phyloP scores from a whole-genome alignment of 2,797 vertebrate species.

The Cirrhinus mrigala region DNA sequence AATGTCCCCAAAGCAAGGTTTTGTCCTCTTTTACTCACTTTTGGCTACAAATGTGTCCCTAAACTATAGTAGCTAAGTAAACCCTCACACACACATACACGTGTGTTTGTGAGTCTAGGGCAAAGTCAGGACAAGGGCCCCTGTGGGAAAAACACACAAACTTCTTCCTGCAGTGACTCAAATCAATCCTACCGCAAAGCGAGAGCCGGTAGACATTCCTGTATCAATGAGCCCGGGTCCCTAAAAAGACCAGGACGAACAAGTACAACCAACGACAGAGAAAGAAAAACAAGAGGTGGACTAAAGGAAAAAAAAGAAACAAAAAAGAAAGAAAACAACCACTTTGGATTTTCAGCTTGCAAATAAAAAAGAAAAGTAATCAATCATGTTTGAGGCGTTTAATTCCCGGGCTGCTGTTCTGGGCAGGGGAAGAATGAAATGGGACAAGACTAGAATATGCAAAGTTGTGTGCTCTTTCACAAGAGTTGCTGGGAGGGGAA shows the following conservation, averaged over 20 bases:
- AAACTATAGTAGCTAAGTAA: not conserved
- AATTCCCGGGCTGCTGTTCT: slow-evolving; percentile 78
- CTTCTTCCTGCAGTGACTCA: slow-evolving; percentile 81
- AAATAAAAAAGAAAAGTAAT: slow-evolving; percentile 90
- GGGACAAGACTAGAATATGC: slow-evolving; percentile 90
- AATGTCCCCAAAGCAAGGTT: slow-evolving; percentile 4
- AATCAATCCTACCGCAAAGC: slow-evolving; percentile 88
- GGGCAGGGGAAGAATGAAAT: slow-evolving; percentile 83
- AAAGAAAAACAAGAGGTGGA: slow-evolving; percentile 52
- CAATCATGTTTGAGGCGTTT: slow-evolving; percentile 87
- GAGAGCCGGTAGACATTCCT: slow-evolving; percentile 83
- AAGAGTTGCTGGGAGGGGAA: slow-evolving; percentile 57
- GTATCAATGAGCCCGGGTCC: slow-evolving; percentile 79
- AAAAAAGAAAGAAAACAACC: slow-evolving; percentile 69
- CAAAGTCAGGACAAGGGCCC: slow-evolving; percentile 58
- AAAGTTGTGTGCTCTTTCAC: slow-evolving; percentile 75
- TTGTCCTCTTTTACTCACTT: slow-evolving; percentile 11
- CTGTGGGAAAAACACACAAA: slow-evolving; percentile 92
- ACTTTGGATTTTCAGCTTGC: slow-evolving; percentile 84
- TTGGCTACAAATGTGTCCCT: not conserved
- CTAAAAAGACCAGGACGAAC: slow-evolving; percentile 66
- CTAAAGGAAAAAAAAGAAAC: slow-evolving; percentile 37
- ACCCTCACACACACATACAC: slow-evolving; percentile 9
- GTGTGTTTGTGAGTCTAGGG: slow-evolving; percentile 46
- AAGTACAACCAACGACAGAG: slow-evolving; percentile 64